These are phyloP conservation scores for Molossus molossus DNA, from an alignment of 2,797 vertebrate species.

Conservation along the genomic window DNA sequence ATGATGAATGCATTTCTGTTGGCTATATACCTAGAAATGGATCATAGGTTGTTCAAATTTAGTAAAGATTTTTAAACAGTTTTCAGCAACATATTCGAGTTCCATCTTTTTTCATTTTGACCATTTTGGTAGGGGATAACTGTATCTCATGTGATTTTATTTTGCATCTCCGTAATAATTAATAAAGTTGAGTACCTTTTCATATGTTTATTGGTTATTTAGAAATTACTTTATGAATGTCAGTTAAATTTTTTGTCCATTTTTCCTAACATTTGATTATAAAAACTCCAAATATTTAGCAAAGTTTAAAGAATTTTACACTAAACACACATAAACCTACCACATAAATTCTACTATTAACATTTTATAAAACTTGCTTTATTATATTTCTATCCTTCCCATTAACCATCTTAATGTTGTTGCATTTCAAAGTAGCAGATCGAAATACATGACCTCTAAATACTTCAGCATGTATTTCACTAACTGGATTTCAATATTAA, in stretches of 20 bases:
- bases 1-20: not conserved
- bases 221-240: conserved; percentile 30
- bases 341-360: not conserved
- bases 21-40: not conserved
- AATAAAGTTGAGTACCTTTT: too few relatives aligned
- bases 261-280: conserved; percentile 33
- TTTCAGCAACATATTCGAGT: conserved; percentile 19
- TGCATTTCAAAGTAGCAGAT: conserved; percentile 45
- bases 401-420: not conserved
- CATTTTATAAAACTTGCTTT: conserved; percentile 43
- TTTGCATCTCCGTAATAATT: too few relatives aligned
- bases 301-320: conserved; percentile 54
- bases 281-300: conserved; percentile 12
- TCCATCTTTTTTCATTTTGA: conserved; percentile 28
- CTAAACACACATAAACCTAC: not conserved
- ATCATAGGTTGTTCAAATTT: conserved; percentile 49
- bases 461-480: not conserved
- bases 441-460: conserved; percentile 9
- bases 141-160: too few relatives aligned
- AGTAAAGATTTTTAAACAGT: not conserved
- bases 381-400: not conserved
- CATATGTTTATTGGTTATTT: not conserved
- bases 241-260: not conserved
- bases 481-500: conserved; percentile 30
- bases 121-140: conserved; percentile 34